Conservation (phyloP, 1,140 invertebrate genomes). For the Bicyclus anynana region DNA sequence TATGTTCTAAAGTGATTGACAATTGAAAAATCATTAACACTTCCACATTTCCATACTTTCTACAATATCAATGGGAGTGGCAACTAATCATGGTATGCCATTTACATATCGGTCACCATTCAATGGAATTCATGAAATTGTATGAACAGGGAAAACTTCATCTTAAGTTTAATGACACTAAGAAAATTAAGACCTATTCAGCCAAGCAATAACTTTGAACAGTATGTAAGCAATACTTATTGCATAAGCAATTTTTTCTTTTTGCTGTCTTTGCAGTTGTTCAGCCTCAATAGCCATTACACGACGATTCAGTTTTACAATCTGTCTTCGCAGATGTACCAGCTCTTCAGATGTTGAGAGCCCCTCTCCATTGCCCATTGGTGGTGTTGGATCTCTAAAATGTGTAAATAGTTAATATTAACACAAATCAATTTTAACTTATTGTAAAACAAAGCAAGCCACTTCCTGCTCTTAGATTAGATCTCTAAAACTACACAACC, state of each 20-base stretch:
- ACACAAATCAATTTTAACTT: no score
- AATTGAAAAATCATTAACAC: conserved; percentile 30
- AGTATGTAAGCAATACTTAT: conserved; percentile 90
- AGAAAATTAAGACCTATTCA: conserved; percentile 81
- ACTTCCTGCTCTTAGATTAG: no score
- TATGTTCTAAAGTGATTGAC: conserved; percentile 33
- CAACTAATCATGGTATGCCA: conserved; percentile 28
- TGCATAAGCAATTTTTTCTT: conserved; percentile 89
- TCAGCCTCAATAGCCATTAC: conserved; percentile 91
- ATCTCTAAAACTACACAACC: no score
- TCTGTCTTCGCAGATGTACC: conserved; percentile 87
- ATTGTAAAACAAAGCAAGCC: no score
- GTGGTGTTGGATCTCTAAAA: conserved; percentile 82
- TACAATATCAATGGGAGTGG: conserved; percentile 8
- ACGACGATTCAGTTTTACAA: conserved; percentile 90
- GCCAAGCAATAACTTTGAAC: conserved; percentile 90
- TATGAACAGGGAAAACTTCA: conserved; percentile 56
- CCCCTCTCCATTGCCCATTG: conserved; percentile 80
- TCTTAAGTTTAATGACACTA: conserved; percentile 45
- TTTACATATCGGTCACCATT: conserved; percentile 20
- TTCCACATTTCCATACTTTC: conserved; percentile 29
- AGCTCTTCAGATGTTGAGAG: conserved; percentile 87
- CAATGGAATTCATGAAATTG: conserved; percentile 51
- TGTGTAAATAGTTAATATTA: no score
- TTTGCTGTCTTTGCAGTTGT: conserved; percentile 86